These are phyloP conservation scores for Tyrophagus putrescentiae DNA, from an alignment of 1,140 invertebrate genomes.

Conservation along the genomic window DNA sequence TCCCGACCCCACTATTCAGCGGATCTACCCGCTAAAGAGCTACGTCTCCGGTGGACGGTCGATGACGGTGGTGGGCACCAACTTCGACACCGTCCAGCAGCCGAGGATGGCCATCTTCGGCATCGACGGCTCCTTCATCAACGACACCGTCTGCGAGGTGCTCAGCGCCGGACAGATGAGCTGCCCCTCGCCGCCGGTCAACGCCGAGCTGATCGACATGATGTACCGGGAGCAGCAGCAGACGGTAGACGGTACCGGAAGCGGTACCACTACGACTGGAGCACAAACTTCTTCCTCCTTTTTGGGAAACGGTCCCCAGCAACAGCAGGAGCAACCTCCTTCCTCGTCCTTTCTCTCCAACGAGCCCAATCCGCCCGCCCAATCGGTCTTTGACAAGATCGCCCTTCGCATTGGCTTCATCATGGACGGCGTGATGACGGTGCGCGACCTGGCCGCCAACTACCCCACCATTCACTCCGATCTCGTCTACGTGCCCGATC, in stretches of 20 bases:
- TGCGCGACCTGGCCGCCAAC: slow-evolving; percentile 71
- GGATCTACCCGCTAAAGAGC: slow-evolving; percentile 32
- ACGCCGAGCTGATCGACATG: slow-evolving; percentile 3
- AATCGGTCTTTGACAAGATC: slow-evolving; percentile 28
- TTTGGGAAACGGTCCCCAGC: background rate
- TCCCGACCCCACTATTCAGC: slow-evolving; percentile 62
- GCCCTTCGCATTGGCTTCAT: slow-evolving; percentile 59
- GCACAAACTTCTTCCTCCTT: background rate
- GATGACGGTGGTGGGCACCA: slow-evolving; percentile 78
- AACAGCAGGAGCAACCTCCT: background rate
- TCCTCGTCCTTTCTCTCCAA: background rate
- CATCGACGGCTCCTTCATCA: slow-evolving; percentile 7
- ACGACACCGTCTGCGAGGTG: slow-evolving; percentile 48
- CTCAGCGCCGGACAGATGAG: slow-evolving; percentile 80
- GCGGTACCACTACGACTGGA: background rate
- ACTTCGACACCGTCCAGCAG: slow-evolving; percentile 75
- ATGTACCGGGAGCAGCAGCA: slow-evolving; percentile 11
- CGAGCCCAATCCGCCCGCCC: background rate
- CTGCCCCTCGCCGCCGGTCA: slow-evolving; percentile 73
- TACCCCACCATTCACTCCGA: slow-evolving; percentile 59
- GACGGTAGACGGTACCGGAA: background rate
- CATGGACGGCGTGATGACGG: slow-evolving; percentile 84
- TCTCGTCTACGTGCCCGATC: slow-evolving; percentile 79
- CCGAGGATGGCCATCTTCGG: slow-evolving; percentile 67
- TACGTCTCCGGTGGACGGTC: slow-evolving; percentile 68